Evolutionary conservation across 2,888 invertebrate species (phyloP), one percentile per base, ranked within the genome.

Genomic region (Malachius bipustulatus): DNA sequence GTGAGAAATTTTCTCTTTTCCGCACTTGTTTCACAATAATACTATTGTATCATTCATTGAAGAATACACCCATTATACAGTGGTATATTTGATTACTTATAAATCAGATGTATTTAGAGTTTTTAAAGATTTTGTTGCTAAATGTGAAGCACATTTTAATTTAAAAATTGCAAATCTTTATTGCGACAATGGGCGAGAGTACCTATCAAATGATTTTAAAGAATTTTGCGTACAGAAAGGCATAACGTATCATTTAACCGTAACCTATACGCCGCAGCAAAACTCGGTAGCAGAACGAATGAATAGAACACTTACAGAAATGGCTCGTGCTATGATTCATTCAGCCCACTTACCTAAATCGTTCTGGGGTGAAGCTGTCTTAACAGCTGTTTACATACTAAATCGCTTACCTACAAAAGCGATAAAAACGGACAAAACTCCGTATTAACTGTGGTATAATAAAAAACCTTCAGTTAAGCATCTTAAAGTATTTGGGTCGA

Each of bases 281-380:
- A 59, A 58, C 49, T 55, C 54, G 36, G 50, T 56, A 9, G 42
- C 56, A 8, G 58, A 59, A 39, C 42, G 58, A 2, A 58, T 59
- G 56, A 46, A 47, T 10, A 39, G 57, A 42, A 55, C 52, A 6
- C 45, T 59, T 29, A 51, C 52, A 4, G 56, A 59, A 44, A 57
- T 49, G 40, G 52, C 54, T 34, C 48, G 55, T 27, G 39, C 52
- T 19, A 44, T 57, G 45, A 9, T 60, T 36, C 38, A 40, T 35
- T 44, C 53, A 26, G 48, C 52, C 3, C 43, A 49, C n/a, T 29
- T 55, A 2, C 36, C 29, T 2, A 35, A 30, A 30, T n/a, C 30
- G 8, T 16, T 30, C 6, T 28, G 6, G 6, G 10, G 10, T 6
- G 10, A 28, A 11, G 10, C 29, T 44, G 49, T 55, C n/a, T 42